Evolutionary conservation across 2,888 invertebrate species (phyloP).

Genomic region (Pherbina coryleti): DNA sequence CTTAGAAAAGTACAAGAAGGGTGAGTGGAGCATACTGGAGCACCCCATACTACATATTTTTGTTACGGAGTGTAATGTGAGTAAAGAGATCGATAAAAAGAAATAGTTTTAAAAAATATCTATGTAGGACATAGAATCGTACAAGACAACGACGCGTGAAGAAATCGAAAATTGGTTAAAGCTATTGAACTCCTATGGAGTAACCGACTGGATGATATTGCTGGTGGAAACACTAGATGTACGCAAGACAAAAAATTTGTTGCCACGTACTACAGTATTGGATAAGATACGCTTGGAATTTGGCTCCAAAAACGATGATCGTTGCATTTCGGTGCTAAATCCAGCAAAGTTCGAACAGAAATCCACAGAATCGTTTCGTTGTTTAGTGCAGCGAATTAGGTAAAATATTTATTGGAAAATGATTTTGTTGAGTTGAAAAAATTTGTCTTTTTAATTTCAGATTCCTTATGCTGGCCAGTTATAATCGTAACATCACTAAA

Average conservation of each 20-base stretch:
- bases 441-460: conserved; percentile 52
- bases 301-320: conserved; percentile 87
- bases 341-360: conserved; percentile 90
- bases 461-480: conserved; percentile 82
- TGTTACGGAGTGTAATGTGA: conserved; percentile 94
- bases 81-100: not conserved
- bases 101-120: not conserved
- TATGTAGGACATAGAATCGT: conserved; percentile 89
- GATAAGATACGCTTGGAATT: conserved; percentile 96
- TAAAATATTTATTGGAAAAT: conserved; percentile 63
- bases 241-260: conserved; percentile 89
- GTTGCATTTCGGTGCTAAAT: conserved; percentile 91
- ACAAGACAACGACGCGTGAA: conserved; percentile 88
- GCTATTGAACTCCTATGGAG: conserved; percentile 79
- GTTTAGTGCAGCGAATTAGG: conserved; percentile 84
- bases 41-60: conserved; percentile 94
- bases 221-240: conserved; percentile 93
- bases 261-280: conserved; percentile 91
- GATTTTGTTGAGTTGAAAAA: not conserved
- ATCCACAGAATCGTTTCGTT: conserved; percentile 91
- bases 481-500: conserved; percentile 85
- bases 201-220: conserved; percentile 94
- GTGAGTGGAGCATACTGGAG: conserved; percentile 83
- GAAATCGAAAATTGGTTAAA: conserved; percentile 91
- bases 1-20: conserved; percentile 76